Evolutionary conservation across 2,888 invertebrate genomes (phyloP).

Genomic region (Tetheella fluctuosa): DNA sequence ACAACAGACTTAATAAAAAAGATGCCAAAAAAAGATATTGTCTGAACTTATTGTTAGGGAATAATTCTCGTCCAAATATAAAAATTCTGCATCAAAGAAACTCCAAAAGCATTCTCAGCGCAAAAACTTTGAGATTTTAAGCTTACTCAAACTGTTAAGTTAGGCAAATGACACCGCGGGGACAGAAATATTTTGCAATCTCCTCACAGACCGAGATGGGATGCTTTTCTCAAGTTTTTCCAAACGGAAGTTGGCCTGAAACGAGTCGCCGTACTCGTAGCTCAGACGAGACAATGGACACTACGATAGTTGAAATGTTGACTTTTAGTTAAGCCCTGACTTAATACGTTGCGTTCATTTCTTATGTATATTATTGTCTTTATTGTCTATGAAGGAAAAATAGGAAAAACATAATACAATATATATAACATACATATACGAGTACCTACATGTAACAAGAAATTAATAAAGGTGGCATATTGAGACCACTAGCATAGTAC

Average conservation of each 20-base stretch:
- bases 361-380: constrained; percentile 26
- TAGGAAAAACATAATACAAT: too few relatives aligned
- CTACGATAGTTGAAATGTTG: constrained; percentile 57
- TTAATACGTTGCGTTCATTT: constrained; percentile 36
- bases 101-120: constrained; percentile 53
- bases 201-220: constrained; percentile 64
- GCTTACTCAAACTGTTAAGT: constrained; percentile 76
- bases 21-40: constrained; percentile 32
- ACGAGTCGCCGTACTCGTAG: constrained; percentile 48
- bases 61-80: constrained; percentile 52
- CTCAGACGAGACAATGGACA: constrained; percentile 61
- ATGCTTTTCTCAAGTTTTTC: constrained; percentile 62
- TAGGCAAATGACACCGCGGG: constrained; percentile 77
- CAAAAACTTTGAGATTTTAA: constrained; percentile 70
- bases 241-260: constrained; percentile 60
- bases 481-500: neutral
- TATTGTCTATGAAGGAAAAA: neutral
- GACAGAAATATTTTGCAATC: constrained; percentile 76
- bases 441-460: neutral
- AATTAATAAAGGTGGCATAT: neutral
- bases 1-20: neutral
- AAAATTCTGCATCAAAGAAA: constrained; percentile 55
- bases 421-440: constrained; percentile 19
- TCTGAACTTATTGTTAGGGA: constrained; percentile 46
- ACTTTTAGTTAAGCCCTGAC: constrained; percentile 53